Evolutionary conservation across 2,888 invertebrate genomes (phyloP).

Genomic region (Cheilosia soror): DNA sequence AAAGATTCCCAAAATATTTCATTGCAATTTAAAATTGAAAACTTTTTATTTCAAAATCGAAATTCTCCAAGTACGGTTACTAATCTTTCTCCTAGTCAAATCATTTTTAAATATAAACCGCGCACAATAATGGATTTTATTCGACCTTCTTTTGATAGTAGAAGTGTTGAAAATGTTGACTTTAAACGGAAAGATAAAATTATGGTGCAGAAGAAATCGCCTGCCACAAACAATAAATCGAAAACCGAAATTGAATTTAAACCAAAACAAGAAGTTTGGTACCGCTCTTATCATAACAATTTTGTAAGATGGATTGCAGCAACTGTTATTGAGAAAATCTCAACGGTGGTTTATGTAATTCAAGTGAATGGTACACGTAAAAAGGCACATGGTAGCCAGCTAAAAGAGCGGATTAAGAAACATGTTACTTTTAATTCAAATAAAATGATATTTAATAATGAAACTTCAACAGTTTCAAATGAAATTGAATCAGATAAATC

Average conservation of each 20-base stretch:
- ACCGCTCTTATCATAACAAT: too few species aligned
- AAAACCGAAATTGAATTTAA: neutral
- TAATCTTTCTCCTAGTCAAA: constrained; percentile 13
- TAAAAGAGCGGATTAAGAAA: too few species aligned
- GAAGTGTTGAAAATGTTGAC: constrained; percentile 10
- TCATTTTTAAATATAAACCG: constrained; percentile 25
- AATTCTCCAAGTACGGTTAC: constrained; percentile 8
- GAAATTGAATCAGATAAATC: too few species aligned
- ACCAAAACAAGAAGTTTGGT: too few species aligned
- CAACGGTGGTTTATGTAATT: too few species aligned
- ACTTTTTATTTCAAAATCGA: constrained; percentile 10
- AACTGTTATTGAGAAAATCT: too few species aligned
- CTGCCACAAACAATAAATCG: neutral
- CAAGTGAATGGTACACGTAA: too few species aligned
- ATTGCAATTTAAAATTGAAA: constrained; percentile 5
- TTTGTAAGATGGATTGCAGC: too few species aligned
- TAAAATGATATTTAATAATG: too few species aligned
- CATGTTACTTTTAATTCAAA: too few species aligned
- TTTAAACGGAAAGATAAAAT: constrained; percentile 5
- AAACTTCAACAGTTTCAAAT: too few species aligned
- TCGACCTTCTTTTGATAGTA: neutral
- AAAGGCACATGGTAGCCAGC: too few species aligned
- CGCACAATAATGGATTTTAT: constrained; percentile 10
- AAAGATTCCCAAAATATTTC: constrained; percentile 14
- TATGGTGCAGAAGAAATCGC: neutral